Evolutionary conservation across 2,888 invertebrate genomes (phyloP).

Genomic region (Ctena decussata): DNA sequence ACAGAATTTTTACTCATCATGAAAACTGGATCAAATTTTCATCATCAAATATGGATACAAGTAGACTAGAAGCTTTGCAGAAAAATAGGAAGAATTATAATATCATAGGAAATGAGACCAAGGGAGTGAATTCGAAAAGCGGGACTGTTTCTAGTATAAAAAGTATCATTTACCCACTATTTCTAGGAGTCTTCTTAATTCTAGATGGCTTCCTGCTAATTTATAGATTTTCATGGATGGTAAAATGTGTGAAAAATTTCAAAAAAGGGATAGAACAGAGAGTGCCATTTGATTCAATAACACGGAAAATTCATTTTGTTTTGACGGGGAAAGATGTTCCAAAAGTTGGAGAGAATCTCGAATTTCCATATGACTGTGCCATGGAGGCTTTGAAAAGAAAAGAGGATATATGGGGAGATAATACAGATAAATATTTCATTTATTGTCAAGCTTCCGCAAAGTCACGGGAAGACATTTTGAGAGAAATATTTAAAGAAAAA

Average conservation of each 20-base stretch:
- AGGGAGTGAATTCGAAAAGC: slow-evolving; percentile 20
- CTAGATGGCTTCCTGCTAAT: slow-evolving; percentile 76
- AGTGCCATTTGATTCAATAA: slow-evolving; percentile 78
- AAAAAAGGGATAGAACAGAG: slow-evolving; percentile 76
- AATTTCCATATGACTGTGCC: slow-evolving; percentile 69
- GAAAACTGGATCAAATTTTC: slow-evolving; percentile 50
- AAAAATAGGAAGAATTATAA: neutral
- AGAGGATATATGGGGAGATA: slow-evolving; percentile 71
- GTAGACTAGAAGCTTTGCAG: neutral
- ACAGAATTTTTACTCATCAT: slow-evolving; percentile 18
- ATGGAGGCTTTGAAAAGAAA: slow-evolving; percentile 69
- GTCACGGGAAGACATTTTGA: slow-evolving; percentile 78
- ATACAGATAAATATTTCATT: slow-evolving; percentile 73
- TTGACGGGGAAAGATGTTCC: slow-evolving; percentile 76
- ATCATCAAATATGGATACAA: neutral
- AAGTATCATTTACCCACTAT: slow-evolving; percentile 69
- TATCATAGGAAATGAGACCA: neutral
- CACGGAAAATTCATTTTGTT: slow-evolving; percentile 78
- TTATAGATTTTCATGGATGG: slow-evolving; percentile 80
- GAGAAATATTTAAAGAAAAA: slow-evolving; percentile 78
- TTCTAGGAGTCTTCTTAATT: slow-evolving; percentile 76
- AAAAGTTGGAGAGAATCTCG: slow-evolving; percentile 61
- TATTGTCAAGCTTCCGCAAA: slow-evolving; percentile 76
- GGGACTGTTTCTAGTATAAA: slow-evolving; percentile 49
- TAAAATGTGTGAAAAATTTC: slow-evolving; percentile 69